Base-by-base conservation (phyloP, 2,113 vertebrate genomes). In the Phodopus roborovskii region DNA sequence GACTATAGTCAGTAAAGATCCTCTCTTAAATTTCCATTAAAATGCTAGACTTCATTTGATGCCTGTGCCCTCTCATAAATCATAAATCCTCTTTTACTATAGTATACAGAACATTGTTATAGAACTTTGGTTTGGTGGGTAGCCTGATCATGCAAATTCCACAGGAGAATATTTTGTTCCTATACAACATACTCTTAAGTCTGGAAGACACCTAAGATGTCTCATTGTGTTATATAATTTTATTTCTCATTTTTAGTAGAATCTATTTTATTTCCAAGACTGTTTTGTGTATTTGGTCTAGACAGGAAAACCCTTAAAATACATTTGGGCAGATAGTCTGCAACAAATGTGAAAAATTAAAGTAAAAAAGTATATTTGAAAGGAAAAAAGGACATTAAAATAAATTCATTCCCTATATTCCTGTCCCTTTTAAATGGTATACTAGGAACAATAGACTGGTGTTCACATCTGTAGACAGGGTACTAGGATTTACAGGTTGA, bases 361-460 rank as follows among this genome's bases (percentile, higher is more conserved):
- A 39, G 53, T 5, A 70, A n/a, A 39, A 56, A n/a, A 24, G 0
- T 4, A 17, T 70, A 87, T 24, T 53, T 70, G 22, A 87, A 70
- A 53, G 22, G 12, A 36, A 36, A 86, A 81, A 86, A 50, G 15
- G 9, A 10, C 20, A 50, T 26, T 28, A 62, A 4, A 42, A 7
- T 70, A 3, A 4, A 33, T 50, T 2, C 0, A n/a, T 39, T 24
- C 60, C 5, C 3, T 79, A 1, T 24, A 86, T 0, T 60, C 22
- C 6, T 42, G 26, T 20, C 36, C 9, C 9, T 15, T 71, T 36
- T 68, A 53, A 79, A 22, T 28, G 28, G 1, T 45, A 2, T 4
- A 8, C 6, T 91, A n/a, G 6, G 13, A 36, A 5, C 3, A 62
- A 56, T 68, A 19, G 13, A 53, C 2, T 87, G 24, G 53, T 50